Conservation (phyloP, 2,888 invertebrate genomes). For the Orchesellides sinensis region DNA sequence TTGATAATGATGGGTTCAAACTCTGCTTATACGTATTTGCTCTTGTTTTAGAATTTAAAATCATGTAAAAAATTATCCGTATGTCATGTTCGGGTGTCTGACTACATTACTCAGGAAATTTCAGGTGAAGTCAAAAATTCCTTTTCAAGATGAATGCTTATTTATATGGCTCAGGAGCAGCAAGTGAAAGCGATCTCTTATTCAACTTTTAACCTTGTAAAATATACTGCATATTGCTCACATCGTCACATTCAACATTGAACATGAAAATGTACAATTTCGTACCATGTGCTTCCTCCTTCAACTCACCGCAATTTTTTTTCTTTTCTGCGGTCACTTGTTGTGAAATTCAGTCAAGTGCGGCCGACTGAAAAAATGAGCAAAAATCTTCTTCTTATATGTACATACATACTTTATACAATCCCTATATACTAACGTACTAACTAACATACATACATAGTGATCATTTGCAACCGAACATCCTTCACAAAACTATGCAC, state of each 20-base stretch:
- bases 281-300: constrained; percentile 28
- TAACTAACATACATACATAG: neutral
- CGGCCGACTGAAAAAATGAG: constrained; percentile 24
- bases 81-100: too few relatives aligned
- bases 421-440: too few relatives aligned
- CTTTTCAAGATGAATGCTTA: too few relatives aligned
- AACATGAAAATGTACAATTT: too few relatives aligned
- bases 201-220: neutral
- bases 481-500: neutral
- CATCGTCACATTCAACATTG: neutral
- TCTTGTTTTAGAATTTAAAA: neutral
- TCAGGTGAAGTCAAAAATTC: too few relatives aligned
- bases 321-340: constrained; percentile 37
- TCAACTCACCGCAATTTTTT: constrained; percentile 1
- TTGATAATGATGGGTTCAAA: neutral
- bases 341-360: constrained; percentile 39
- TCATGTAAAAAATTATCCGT: neutral
- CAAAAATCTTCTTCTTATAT: constrained; percentile 3
- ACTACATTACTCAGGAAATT: too few relatives aligned
- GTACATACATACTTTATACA: too few relatives aligned
- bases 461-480: neutral
- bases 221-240: neutral
- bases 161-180: too few relatives aligned
- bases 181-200: too few relatives aligned
- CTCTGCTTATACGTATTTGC: neutral